These are phyloP conservation scores for Umimayanthus chanpuru DNA, from an alignment of 92 coral and sea anemone species.

Conservation along the genomic window DNA sequence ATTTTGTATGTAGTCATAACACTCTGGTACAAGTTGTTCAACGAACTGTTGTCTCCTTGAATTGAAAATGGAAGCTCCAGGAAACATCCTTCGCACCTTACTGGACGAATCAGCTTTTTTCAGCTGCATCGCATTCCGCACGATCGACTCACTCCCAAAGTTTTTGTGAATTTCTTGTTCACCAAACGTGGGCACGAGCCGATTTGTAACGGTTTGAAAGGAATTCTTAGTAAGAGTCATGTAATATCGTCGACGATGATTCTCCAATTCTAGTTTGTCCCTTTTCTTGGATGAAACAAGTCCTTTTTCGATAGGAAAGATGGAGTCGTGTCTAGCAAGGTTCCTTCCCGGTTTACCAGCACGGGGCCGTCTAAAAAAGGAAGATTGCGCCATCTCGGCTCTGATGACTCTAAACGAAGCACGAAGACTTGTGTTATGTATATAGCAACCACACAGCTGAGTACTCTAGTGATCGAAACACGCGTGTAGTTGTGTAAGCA, in stretches of 20 bases:
- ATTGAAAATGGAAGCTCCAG: constrained; percentile 19
- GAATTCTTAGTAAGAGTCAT: constrained; percentile 54
- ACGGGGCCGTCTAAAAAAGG: constrained; percentile 18
- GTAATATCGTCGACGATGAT: constrained; percentile 57
- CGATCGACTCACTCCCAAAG: background rate
- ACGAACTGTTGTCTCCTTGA: constrained; percentile 38
- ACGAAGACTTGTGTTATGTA: background rate
- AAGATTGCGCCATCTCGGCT: constrained; percentile 42
- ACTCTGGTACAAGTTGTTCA: constrained; percentile 62
- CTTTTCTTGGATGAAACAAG: constrained; percentile 62
- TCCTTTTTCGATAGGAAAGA: constrained; percentile 61
- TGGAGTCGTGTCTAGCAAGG: constrained; percentile 16
- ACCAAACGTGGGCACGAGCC: constrained; percentile 71
- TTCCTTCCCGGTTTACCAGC: background rate
- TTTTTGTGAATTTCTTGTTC: constrained; percentile 62
- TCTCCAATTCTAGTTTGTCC: constrained; percentile 64
- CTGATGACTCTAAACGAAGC: background rate
- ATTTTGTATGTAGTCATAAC: constrained; percentile 70
- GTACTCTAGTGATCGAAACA: constrained; percentile 51
- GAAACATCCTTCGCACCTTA: constrained; percentile 4
- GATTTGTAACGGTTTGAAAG: constrained; percentile 62
- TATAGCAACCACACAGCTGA: constrained; percentile 42
- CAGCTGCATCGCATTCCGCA: background rate
- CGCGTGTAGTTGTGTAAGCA: constrained; percentile 50
- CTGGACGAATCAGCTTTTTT: background rate